Conservation (phyloP, 2,888 invertebrate genomes). For the Nasonovia ribisnigri region DNA sequence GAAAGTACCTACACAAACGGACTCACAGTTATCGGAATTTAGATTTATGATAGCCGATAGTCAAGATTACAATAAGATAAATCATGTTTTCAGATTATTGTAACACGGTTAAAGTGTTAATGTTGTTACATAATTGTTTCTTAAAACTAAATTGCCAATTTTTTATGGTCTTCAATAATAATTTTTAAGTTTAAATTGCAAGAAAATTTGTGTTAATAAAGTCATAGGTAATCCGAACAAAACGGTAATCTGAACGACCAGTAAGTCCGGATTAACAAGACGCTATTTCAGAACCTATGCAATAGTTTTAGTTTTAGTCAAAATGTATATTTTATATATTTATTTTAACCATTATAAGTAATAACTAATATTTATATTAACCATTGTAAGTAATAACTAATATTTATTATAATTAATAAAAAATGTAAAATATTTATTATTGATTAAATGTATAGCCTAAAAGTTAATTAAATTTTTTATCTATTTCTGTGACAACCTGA, state of each 20-base stretch:
- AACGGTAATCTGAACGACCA: background rate
- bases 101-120: too few relatives aligned
- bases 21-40: too few relatives aligned
- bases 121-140: too few relatives aligned
- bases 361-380: background rate
- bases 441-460: background rate
- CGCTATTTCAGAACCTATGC: background rate
- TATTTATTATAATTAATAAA: too few relatives aligned
- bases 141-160: too few relatives aligned
- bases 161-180: too few relatives aligned
- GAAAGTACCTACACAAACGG: too few relatives aligned
- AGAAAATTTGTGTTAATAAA: background rate
- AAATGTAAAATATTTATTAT: background rate
- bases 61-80: too few relatives aligned
- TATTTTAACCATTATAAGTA: background rate
- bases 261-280: background rate
- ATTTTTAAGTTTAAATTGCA: background rate
- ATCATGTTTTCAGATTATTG: too few relatives aligned
- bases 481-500: background rate
- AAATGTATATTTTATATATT: background rate
- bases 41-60: too few relatives aligned
- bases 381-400: too few relatives aligned
- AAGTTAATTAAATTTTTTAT: background rate
- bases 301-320: background rate
- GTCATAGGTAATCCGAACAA: background rate